Evolutionary conservation across 2,888 invertebrate species (phyloP).

Genomic region (Drosophila fulvimacula): DNA sequence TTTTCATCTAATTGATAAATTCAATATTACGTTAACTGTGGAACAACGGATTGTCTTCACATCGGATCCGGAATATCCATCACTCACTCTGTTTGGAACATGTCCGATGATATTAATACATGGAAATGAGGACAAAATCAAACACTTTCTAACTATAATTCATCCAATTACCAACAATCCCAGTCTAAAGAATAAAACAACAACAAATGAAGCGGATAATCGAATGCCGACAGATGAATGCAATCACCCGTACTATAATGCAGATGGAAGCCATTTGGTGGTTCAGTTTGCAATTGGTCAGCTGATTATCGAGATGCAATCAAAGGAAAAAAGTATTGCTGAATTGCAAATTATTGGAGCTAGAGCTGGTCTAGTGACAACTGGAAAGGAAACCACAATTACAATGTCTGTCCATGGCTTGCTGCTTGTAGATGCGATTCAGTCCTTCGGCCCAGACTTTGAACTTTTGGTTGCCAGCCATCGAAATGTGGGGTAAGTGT

Average conservation of each 20-base stretch:
- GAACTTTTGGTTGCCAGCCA: conserved; percentile 97
- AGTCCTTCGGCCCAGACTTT: conserved; percentile 97
- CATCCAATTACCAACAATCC: conserved; percentile 64
- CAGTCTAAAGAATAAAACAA: conserved; percentile 38
- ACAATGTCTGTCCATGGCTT: conserved; percentile 96
- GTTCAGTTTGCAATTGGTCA: conserved; percentile 95
- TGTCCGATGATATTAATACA: conserved; percentile 95
- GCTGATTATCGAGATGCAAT: conserved; percentile 94
- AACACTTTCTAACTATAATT: conserved; percentile 87
- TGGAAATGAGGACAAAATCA: conserved; percentile 95
- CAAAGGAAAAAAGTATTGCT: conserved; percentile 94
- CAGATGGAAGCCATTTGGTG: conserved; percentile 88
- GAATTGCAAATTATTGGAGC: conserved; percentile 97
- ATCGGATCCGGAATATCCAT: conserved; percentile 94
- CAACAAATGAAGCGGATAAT: conserved; percentile 28
- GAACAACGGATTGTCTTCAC: conserved; percentile 93
- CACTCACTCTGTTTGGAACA: conserved; percentile 92
- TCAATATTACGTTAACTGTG: conserved; percentile 89
- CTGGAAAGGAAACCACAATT: conserved; percentile 90
- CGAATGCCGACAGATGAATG: conserved; percentile 37
- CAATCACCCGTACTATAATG: conserved; percentile 40
- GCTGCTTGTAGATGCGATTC: conserved; percentile 96
- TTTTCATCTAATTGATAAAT: conserved; percentile 93
- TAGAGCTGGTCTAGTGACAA: conserved; percentile 90
- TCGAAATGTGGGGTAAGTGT: conserved; percentile 92